These are phyloP conservation scores for Epizoanthus rinbou DNA, from an alignment of 92 coral and sea anemone genomes.

Conservation along the genomic window DNA sequence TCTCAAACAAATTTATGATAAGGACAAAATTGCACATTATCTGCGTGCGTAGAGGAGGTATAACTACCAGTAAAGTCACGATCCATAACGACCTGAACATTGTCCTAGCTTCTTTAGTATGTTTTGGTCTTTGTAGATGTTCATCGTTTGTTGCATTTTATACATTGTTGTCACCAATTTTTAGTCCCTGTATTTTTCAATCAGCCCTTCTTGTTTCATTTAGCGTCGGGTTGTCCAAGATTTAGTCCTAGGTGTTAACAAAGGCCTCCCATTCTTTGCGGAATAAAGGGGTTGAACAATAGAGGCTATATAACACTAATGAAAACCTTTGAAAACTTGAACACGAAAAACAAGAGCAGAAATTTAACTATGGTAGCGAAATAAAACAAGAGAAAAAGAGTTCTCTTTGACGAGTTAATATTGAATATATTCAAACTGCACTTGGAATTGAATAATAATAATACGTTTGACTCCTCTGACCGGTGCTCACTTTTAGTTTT, in stretches of 20 bases:
- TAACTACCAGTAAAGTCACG: slow-evolving; percentile 30
- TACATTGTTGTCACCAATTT: slow-evolving; percentile 17
- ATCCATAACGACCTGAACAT: slow-evolving; percentile 1
- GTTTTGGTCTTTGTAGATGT: slow-evolving; percentile 8
- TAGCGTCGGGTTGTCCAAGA: slow-evolving; percentile 57
- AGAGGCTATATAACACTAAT: slow-evolving; percentile 85
- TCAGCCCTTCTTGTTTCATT: slow-evolving; percentile 65
- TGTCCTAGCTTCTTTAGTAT: background rate
- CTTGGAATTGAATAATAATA: slow-evolving; percentile 10
- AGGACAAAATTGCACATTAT: slow-evolving; percentile 31
- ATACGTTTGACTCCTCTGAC: slow-evolving; percentile 3
- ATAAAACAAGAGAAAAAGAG: slow-evolving; percentile 40
- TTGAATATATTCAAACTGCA: slow-evolving; percentile 41
- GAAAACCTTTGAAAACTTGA: slow-evolving; percentile 69
- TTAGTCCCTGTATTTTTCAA: slow-evolving; percentile 54
- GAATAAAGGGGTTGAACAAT: slow-evolving; percentile 78
- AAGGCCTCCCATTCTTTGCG: slow-evolving; percentile 76
- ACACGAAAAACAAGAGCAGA: slow-evolving; percentile 74
- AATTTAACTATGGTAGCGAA: slow-evolving; percentile 52
- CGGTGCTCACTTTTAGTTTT: slow-evolving; percentile 53
- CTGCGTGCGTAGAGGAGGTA: slow-evolving; percentile 43
- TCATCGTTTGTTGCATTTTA: slow-evolving; percentile 9
- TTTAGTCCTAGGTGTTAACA: slow-evolving; percentile 82
- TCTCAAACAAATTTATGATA: slow-evolving; percentile 13
- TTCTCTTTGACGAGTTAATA: slow-evolving; percentile 42